Conservation (phyloP, 2,113 vertebrate genomes). For the Laterallus jamaicensis region DNA sequence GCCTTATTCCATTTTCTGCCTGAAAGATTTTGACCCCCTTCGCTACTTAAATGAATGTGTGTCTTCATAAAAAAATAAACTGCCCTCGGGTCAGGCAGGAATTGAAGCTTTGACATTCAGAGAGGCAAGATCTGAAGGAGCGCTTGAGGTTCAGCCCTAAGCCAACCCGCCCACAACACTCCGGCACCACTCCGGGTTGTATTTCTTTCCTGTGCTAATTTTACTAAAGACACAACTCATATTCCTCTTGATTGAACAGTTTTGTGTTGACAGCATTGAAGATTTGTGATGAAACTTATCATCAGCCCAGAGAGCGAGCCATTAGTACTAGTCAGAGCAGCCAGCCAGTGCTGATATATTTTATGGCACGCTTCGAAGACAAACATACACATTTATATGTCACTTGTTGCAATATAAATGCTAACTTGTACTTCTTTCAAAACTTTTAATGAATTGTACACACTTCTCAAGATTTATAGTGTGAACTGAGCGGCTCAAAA, state of each 20-base stretch:
- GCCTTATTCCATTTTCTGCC: neutral
- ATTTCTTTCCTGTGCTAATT: constrained; percentile 55
- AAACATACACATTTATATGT: constrained; percentile 67
- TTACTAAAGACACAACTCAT: constrained; percentile 59
- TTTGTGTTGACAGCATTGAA: constrained; percentile 32
- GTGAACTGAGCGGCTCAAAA: constrained; percentile 30
- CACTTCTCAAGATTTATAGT: constrained; percentile 80
- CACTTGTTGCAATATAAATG: constrained; percentile 73
- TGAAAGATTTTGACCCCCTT: neutral
- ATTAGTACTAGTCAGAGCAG: constrained; percentile 14
- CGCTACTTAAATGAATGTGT: neutral
- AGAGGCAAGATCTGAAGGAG: neutral
- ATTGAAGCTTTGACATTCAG: neutral
- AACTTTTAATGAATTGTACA: constrained; percentile 81
- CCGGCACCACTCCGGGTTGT: neutral
- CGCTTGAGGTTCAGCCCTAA: neutral
- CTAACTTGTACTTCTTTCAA: constrained; percentile 76
- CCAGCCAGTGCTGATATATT: neutral
- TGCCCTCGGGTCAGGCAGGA: neutral
- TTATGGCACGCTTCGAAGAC: constrained; percentile 49
- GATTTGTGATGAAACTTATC: constrained; percentile 65
- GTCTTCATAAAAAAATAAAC: neutral
- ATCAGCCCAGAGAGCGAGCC: neutral
- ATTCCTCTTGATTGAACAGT: constrained; percentile 56
- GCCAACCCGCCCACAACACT: neutral